Percentiles rank a stretch among this genome's conserved stretches.
Conservation (phyloP, 1,140 invertebrate species). For the Heterodera schachtii region DNA sequence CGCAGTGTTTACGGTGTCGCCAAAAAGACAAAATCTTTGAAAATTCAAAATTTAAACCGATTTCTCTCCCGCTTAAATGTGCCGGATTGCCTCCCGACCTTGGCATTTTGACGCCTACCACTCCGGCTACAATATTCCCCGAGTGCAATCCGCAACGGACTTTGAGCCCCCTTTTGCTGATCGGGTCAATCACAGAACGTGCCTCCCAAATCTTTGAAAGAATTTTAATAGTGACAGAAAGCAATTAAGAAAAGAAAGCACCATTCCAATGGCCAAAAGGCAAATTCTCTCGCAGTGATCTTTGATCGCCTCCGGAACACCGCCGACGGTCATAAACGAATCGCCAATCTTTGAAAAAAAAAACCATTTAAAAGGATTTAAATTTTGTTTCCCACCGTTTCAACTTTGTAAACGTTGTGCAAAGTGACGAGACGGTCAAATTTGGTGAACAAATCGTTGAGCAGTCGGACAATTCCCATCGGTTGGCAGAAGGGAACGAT, state of each 20-base stretch:
- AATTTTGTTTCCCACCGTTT: slow-evolving; percentile 73
- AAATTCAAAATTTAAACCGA: background rate
- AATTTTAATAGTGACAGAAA: background rate
- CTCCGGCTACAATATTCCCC: slow-evolving; percentile 67
- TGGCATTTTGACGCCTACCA: slow-evolving; percentile 70
- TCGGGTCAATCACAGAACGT: slow-evolving; percentile 59
- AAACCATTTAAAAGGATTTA: slow-evolving; percentile 16
- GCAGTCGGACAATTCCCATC: slow-evolving; percentile 80
- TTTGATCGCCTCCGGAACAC: slow-evolving; percentile 85
- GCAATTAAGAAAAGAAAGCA: background rate
- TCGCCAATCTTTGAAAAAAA: slow-evolving; percentile 75
- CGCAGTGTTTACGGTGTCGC: slow-evolving; percentile 76
- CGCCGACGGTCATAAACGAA: slow-evolving; percentile 98
- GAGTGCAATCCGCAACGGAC: slow-evolving; percentile 61
- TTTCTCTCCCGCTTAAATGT: background rate
- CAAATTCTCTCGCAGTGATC: slow-evolving; percentile 90
- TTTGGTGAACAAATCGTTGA: slow-evolving; percentile 93
- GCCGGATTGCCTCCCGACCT: slow-evolving; percentile 50
- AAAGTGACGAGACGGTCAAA: slow-evolving; percentile 75
- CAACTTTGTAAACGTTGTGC: slow-evolving; percentile 76
- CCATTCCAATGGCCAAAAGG: slow-evolving; percentile 70
- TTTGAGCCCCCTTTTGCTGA: slow-evolving; percentile 50
- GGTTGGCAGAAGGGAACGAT: slow-evolving; percentile 60
- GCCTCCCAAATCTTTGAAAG: slow-evolving; percentile 57
- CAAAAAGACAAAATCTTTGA: slow-evolving; percentile 72